phyloP scores from a whole-genome alignment of 2,888 invertebrate species.

The Hybos culiciformis region DNA sequence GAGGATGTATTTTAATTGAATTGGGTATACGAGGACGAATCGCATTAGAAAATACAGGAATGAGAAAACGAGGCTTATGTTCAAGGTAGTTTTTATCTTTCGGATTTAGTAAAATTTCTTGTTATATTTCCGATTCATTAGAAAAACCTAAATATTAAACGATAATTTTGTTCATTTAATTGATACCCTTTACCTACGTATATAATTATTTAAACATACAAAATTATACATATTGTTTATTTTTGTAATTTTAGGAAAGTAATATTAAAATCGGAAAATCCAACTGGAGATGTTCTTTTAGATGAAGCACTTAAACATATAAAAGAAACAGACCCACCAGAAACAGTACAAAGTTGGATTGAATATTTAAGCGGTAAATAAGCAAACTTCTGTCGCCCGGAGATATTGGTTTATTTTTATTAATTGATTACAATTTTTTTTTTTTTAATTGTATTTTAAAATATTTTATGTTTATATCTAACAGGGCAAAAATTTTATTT shows the following conservation, averaged over 20 bases:
- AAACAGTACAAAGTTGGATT: conserved; percentile 98
- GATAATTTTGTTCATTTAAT: background rate
- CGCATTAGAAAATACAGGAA: conserved; percentile 92
- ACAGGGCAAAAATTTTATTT: background rate
- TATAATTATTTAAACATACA: background rate
- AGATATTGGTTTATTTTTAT: too few species aligned
- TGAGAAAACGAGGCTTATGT: conserved; percentile 83
- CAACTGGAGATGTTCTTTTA: conserved; percentile 92
- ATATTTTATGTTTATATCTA: background rate
- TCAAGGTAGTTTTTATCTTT: conserved; percentile 53
- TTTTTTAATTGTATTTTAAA: background rate
- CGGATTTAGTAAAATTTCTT: too few species aligned
- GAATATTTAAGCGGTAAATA: conserved; percentile 91
- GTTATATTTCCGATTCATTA: background rate
- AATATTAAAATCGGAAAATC: conserved; percentile 71
- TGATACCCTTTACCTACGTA: background rate
- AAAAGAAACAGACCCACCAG: conserved; percentile 95
- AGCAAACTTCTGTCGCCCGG: too few species aligned
- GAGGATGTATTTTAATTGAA: conserved; percentile 97
- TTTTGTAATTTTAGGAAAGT: conserved; percentile 48
- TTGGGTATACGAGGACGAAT: conserved; percentile 87
- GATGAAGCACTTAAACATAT: conserved; percentile 94
- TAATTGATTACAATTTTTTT: background rate
- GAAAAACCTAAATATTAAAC: background rate
- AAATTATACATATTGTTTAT: conserved; percentile 24